phyloP scores from a whole-genome alignment of 2,113 vertebrate genomes.

The Sorex fumeus region DNA sequence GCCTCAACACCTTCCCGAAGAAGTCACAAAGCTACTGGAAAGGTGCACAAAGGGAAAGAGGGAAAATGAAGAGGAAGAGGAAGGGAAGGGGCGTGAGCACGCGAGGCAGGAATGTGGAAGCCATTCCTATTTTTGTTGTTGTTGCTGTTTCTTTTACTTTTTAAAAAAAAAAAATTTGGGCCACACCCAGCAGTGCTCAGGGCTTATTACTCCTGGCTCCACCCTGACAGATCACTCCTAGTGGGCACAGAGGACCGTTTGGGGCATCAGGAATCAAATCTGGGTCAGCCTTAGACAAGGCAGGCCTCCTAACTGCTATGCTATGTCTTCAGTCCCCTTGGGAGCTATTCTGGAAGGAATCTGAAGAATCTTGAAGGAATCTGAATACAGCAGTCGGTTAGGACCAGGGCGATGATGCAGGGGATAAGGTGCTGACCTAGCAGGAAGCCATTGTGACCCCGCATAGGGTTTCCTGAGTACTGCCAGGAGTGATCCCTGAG shows the following conservation, averaged over 20 bases:
- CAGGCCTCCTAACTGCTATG: no score
- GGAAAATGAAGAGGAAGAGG: conserved; percentile 2
- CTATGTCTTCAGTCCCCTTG: no score
- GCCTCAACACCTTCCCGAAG: not conserved
- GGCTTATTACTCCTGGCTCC: no score
- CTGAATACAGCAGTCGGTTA: not conserved
- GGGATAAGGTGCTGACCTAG: no score
- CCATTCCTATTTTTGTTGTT: not conserved
- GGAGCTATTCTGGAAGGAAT: not conserved
- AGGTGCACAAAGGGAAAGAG: not conserved
- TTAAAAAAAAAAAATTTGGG: no score
- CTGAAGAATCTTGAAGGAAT: not conserved
- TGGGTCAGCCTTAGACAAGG: no score
- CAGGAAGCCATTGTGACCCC: no score
- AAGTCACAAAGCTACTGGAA: not conserved
- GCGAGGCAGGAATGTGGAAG: not conserved
- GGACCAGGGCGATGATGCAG: no score
- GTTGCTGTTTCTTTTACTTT: not conserved
- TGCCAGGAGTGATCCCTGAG: no score
- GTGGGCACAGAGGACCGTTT: no score
- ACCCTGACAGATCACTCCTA: no score
- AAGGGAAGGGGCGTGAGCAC: not conserved
- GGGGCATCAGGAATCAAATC: not conserved
- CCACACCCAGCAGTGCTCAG: not conserved
- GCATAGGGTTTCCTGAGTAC: no score